Percentiles rank a stretch among this genome's conserved stretches.
Evolutionary conservation across 2,113 vertebrate genomes (phyloP).

Genomic region (Octodon degus): DNA sequence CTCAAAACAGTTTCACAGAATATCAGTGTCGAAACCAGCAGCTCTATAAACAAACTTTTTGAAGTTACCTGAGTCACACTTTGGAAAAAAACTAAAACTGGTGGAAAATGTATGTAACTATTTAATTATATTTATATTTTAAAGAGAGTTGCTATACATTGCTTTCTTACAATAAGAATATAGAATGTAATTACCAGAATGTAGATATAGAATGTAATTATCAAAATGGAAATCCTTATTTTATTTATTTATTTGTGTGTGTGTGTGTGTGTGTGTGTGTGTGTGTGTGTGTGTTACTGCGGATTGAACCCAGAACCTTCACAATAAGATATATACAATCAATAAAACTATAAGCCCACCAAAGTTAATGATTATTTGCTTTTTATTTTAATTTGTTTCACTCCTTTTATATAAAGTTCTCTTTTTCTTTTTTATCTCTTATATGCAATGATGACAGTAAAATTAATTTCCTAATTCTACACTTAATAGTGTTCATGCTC

Average conservation of each 20-base stretch:
- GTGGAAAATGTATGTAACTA: background rate
- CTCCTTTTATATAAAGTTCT: background rate
- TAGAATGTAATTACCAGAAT: background rate
- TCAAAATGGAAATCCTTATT: background rate
- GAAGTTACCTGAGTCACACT: background rate
- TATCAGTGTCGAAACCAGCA: background rate
- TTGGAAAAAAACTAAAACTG: background rate
- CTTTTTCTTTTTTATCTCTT: background rate
- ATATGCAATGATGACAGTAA: background rate
- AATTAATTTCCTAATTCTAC: background rate
- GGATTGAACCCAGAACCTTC: background rate
- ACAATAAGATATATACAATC: background rate
- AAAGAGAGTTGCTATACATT: background rate
- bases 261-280: background rate
- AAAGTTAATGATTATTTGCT: background rate
- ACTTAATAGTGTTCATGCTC: background rate
- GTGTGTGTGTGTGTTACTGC: background rate
- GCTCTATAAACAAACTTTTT: background rate
- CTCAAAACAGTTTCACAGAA: constrained; percentile 11
- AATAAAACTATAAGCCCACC: no score
- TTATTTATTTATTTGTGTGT: background rate
- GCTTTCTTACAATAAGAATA: background rate
- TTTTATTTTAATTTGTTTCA: background rate
- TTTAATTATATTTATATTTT: background rate
- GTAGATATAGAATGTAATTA: background rate